These are phyloP conservation scores for Dinocampus coccinellae DNA, from an alignment of 2,888 invertebrate species.

Conservation along the genomic window DNA sequence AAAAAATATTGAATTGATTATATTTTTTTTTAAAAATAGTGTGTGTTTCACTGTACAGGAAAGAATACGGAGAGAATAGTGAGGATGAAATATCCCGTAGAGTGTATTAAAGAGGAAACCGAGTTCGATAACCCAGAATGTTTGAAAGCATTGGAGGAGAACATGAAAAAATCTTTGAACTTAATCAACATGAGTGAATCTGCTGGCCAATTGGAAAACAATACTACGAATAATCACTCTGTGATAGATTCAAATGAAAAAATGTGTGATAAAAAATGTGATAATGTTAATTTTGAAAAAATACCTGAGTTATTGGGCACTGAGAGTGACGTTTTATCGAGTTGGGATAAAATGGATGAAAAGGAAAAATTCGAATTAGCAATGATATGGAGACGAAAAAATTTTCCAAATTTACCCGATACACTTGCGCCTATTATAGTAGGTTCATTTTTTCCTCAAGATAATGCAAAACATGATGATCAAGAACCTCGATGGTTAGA, in stretches of 20 bases:
- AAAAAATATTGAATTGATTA: neutral
- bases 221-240: neutral
- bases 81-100: slow-evolving; percentile 10
- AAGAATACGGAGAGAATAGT: neutral
- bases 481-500: slow-evolving; percentile 68
- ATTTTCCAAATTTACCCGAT: slow-evolving; percentile 33
- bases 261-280: neutral
- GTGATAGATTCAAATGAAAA: neutral
- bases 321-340: slow-evolving; percentile 18
- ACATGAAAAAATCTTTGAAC: slow-evolving; percentile 4
- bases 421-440: slow-evolving; percentile 31
- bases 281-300: neutral
- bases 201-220: neutral
- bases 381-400: slow-evolving; percentile 3
- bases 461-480: slow-evolving; percentile 49
- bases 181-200: slow-evolving; percentile 3
- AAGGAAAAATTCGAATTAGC: slow-evolving; percentile 37
- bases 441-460: slow-evolving; percentile 42
- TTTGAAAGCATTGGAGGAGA: neutral
- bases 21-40: neutral
- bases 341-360: slow-evolving; percentile 34
- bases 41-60: neutral
- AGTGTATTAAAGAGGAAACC: slow-evolving; percentile 9
- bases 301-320: neutral
- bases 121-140: slow-evolving; percentile 22